Percentiles rank a stretch among this genome's conserved stretches.
Evolutionary conservation across 2,113 vertebrate species (phyloP).

Genomic region (Scomber japonicus): DNA sequence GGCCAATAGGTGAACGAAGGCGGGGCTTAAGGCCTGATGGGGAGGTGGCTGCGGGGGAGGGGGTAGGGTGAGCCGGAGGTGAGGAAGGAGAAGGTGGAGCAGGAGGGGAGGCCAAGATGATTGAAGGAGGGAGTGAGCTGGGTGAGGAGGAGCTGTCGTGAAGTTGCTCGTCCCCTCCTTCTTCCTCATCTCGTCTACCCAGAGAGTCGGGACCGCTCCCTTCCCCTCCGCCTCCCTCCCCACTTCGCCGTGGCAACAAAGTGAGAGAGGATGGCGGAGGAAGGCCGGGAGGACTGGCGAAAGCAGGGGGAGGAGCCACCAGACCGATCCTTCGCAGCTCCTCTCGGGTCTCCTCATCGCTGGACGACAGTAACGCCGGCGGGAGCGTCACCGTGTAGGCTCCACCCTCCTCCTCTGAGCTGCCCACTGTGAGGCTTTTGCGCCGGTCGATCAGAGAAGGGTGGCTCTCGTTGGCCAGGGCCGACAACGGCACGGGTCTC

Average conservation of each 20-base stretch:
- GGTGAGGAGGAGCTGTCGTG: conserved; percentile 94
- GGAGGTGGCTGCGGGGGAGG: conserved; percentile 89
- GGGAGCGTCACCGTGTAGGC: conserved; percentile 95
- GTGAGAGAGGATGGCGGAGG: conserved; percentile 84
- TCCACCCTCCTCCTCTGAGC: conserved; percentile 95
- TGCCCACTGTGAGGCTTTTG: conserved; percentile 91
- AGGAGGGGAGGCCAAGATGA: conserved; percentile 89
- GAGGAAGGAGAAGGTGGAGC: conserved; percentile 85
- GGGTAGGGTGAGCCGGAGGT: conserved; percentile 87
- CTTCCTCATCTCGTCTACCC: conserved; percentile 91
- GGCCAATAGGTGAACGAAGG: conserved; percentile 95
- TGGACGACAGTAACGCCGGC: conserved; percentile 94
- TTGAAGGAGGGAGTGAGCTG: conserved; percentile 94
- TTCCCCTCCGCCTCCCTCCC: conserved; percentile 86
- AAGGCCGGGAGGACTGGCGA: conserved; percentile 84
- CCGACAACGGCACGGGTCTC: conserved; percentile 83
- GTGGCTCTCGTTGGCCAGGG: conserved; percentile 80
- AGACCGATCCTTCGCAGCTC: conserved; percentile 96
- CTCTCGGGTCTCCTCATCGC: conserved; percentile 97
- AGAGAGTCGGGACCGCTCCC: conserved; percentile 89
- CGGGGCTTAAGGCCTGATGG: conserved; percentile 94
- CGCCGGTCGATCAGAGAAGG: conserved; percentile 80
- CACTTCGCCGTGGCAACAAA: conserved; percentile 70
- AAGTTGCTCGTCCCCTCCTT: conserved; percentile 92
- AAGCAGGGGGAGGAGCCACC: conserved; percentile 94